Evolutionary conservation across 2,113 vertebrate species (phyloP).

Genomic region (Leuciscus idus): DNA sequence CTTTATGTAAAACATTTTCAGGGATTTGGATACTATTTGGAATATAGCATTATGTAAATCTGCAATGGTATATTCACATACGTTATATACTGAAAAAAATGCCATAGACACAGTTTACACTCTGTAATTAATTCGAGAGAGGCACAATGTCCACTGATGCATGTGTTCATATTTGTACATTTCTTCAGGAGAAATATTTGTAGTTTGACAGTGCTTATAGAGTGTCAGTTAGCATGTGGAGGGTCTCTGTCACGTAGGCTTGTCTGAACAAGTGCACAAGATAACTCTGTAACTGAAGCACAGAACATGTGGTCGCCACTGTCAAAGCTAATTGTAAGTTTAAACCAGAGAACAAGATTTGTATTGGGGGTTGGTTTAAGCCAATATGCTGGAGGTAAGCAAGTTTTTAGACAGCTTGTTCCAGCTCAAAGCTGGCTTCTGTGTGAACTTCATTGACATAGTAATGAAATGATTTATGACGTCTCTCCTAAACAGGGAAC

Average conservation of each 20-base stretch:
- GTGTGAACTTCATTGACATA: background rate
- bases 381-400: background rate
- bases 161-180: background rate
- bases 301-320: constrained; percentile 44
- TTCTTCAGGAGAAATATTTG: background rate
- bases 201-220: constrained; percentile 6
- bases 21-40: background rate
- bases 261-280: constrained; percentile 65
- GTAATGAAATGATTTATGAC: background rate
- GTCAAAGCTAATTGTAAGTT: constrained; percentile 57
- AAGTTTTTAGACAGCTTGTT: background rate
- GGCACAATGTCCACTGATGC: background rate
- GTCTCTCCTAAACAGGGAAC: background rate
- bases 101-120: background rate
- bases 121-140: background rate
- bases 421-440: background rate
- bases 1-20: background rate
- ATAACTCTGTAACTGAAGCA: constrained; percentile 59
- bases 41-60: background rate
- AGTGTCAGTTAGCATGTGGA: constrained; percentile 45
- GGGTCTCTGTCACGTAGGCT: constrained; percentile 66
- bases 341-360: constrained; percentile 49
- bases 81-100: background rate
- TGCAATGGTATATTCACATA: background rate
- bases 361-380: constrained; percentile 24